A percentile compares a stretch with the other conserved stretches of the same genome.
Evolutionary conservation across 2,888 invertebrate genomes (phyloP).

Genomic region (Thera britannica): DNA sequence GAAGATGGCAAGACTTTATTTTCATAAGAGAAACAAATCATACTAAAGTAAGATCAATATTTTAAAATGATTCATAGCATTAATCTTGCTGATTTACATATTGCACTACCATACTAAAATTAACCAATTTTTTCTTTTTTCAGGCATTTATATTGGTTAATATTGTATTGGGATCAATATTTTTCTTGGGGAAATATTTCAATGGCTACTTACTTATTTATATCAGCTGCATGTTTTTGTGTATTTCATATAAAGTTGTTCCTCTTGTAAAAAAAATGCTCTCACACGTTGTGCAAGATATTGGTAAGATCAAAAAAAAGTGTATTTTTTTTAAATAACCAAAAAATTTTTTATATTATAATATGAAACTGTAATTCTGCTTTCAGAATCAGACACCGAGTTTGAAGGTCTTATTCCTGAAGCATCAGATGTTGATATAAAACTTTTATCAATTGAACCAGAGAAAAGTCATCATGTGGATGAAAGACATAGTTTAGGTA

Average conservation of each 20-base stretch:
- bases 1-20: slow-evolving; percentile 61
- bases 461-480: slow-evolving; percentile 60
- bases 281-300: slow-evolving; percentile 69
- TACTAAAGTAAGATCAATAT: slow-evolving; percentile 63
- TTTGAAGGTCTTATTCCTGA: slow-evolving; percentile 76
- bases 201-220: slow-evolving; percentile 71
- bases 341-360: slow-evolving; percentile 3
- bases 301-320: slow-evolving; percentile 56
- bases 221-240: slow-evolving; percentile 59
- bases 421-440: slow-evolving; percentile 69
- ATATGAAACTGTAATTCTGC: neutral
- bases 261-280: slow-evolving; percentile 59
- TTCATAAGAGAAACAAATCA: slow-evolving; percentile 72
- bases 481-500: slow-evolving; percentile 76
- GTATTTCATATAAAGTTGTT: slow-evolving; percentile 62
- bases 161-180: slow-evolving; percentile 62
- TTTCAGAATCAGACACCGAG: slow-evolving; percentile 76
- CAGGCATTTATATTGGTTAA: slow-evolving; percentile 76
- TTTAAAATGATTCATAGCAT: neutral
- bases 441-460: slow-evolving; percentile 72
- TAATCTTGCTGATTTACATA: neutral
- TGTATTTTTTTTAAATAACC: neutral
- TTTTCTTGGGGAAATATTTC: slow-evolving; percentile 67
- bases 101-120: neutral
- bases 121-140: slow-evolving; percentile 43